Evolutionary conservation across 2,888 invertebrate genomes (phyloP).

Genomic region (Tenthredo mesomela): DNA sequence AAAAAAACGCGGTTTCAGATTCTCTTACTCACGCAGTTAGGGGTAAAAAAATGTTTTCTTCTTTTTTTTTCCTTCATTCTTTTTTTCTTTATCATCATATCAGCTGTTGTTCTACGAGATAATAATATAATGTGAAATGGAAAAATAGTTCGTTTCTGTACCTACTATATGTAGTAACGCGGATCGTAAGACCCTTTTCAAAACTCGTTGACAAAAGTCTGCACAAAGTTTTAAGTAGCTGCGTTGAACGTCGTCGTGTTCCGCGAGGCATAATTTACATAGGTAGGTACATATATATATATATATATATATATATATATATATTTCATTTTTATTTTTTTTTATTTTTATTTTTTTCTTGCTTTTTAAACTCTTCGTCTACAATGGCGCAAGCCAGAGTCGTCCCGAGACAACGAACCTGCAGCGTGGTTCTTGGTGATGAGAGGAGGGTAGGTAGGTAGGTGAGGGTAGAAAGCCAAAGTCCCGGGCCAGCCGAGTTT

Average conservation of each 20-base stretch:
- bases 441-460: slow-evolving; percentile 10
- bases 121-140: neutral
- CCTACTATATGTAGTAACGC: neutral
- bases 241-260: slow-evolving; percentile 22
- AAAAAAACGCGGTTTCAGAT: neutral
- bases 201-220: slow-evolving; percentile 37
- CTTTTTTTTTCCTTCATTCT: neutral
- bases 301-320: neutral
- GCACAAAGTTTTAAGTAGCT: slow-evolving; percentile 42
- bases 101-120: neutral
- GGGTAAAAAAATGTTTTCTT: neutral
- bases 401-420: slow-evolving; percentile 37
- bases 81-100: neutral
- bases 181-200: neutral
- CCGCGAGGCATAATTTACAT: slow-evolving; percentile 35
- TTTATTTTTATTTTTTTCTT: slow-evolving; percentile 24
- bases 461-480: slow-evolving; percentile 44
- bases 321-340: too few species aligned
- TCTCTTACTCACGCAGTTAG: neutral
- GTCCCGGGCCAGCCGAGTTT: slow-evolving; percentile 45
- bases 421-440: slow-evolving; percentile 12
- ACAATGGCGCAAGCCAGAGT: slow-evolving; percentile 25
- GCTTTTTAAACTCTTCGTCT: slow-evolving; percentile 16
- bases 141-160: neutral
- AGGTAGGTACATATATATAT: neutral